A percentile compares a stretch with the other conserved stretches of the same genome.
These are phyloP conservation scores for Panagrolaimus sp. DNA, from an alignment of 1,140 invertebrate genomes.

Conservation along the genomic window DNA sequence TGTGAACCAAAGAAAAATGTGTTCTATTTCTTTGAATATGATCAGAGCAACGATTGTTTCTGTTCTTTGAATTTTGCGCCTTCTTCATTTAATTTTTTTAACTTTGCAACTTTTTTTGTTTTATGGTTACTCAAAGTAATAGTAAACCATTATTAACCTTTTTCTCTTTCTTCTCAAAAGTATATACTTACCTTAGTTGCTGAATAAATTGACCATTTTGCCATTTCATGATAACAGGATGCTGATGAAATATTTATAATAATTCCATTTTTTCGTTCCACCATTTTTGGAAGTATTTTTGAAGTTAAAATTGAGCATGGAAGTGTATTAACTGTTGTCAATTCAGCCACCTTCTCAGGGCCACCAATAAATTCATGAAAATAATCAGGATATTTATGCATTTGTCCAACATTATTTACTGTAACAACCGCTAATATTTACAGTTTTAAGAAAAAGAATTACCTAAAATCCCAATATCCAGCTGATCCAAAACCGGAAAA, in stretches of 20 bases:
- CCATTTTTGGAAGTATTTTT: constrained; percentile 33
- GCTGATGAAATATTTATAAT: constrained; percentile 34
- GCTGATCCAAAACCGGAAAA: constrained; percentile 22
- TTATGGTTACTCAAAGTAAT: background rate
- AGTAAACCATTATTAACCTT: background rate
- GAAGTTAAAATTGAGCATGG: constrained; percentile 33
- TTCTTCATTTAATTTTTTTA: no score
- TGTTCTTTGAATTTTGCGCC: no score
- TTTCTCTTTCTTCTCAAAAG: no score
- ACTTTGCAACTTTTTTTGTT: no score
- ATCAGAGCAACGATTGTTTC: no score
- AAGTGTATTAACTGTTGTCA: constrained; percentile 39
- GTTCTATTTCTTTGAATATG: no score
- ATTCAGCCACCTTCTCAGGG: constrained; percentile 21
- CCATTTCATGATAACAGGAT: constrained; percentile 25
- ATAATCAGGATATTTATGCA: constrained; percentile 36
- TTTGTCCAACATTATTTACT: constrained; percentile 42
- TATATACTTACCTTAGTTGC: constrained; percentile 41
- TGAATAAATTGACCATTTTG: constrained; percentile 33
- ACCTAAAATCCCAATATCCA: constrained; percentile 37
- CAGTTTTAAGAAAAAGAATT: background rate
- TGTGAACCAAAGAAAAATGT: no score
- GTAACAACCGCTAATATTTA: constrained; percentile 17
- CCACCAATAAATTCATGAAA: constrained; percentile 21
- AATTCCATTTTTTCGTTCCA: constrained; percentile 24